phyloP scores from a whole-genome alignment of 2,113 vertebrate genomes.

The Formicarius rufipectus region DNA sequence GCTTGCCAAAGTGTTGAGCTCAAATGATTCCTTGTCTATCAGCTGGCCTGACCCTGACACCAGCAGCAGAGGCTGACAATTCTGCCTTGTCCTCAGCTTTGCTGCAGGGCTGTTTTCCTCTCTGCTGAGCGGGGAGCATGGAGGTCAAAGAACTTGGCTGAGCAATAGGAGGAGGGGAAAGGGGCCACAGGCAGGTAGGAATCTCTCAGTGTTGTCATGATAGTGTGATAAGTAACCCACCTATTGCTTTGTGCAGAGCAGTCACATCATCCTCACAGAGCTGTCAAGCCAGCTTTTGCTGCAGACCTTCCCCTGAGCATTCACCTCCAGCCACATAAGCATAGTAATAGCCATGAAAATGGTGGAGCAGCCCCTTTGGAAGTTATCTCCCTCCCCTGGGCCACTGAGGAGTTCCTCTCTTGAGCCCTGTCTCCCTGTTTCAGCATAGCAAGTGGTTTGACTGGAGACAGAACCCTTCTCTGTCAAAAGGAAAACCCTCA shows the following conservation, averaged over 20 bases:
- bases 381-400: not conserved
- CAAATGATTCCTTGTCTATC: not conserved
- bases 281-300: not conserved
- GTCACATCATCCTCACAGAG: not conserved
- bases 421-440: not conserved
- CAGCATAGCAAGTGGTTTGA: not conserved
- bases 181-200: not conserved
- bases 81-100: not conserved
- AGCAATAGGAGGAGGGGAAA: not conserved
- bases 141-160: not conserved
- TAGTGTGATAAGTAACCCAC: not conserved
- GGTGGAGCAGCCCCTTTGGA: not conserved
- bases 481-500: not conserved
- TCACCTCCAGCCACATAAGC: accelerated
- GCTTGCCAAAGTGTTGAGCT: not conserved
- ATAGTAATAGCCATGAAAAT: not conserved
- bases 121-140: accelerated
- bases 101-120: not conserved
- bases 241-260: not conserved
- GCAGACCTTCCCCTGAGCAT: accelerated
- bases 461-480: not conserved
- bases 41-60: not conserved
- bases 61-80: not conserved
- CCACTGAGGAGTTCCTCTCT: not conserved
- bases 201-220: not conserved